These are phyloP conservation scores for Chascanopsetta lugubris DNA, from an alignment of 2,113 vertebrate genomes.

Conservation along the genomic window DNA sequence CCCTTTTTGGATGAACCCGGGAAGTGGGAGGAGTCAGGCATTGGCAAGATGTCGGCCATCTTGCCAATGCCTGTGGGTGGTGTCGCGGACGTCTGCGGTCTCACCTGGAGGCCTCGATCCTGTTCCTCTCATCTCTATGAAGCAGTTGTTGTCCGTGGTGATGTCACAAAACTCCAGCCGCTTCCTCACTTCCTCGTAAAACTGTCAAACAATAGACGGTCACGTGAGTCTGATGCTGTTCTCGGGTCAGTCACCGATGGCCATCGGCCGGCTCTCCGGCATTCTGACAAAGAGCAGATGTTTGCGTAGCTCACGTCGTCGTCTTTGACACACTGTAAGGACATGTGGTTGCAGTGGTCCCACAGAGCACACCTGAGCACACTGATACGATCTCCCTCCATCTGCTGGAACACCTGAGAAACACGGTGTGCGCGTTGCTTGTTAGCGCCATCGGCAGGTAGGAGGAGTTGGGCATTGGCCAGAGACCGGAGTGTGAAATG, in stretches of 20 bases:
- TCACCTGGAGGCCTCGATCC: constrained; percentile 86
- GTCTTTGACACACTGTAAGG: constrained; percentile 90
- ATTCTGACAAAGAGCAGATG: too few relatives aligned
- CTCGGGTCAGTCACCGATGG: too few relatives aligned
- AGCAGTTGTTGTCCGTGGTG: constrained; percentile 84
- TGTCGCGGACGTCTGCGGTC: background rate
- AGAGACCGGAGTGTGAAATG: background rate
- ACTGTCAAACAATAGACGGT: constrained; percentile 72
- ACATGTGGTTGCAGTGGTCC: constrained; percentile 95
- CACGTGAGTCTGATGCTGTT: background rate
- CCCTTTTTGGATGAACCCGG: too few relatives aligned
- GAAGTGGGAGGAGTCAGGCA: too few relatives aligned
- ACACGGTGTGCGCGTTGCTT: too few relatives aligned
- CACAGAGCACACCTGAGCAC: constrained; percentile 89
- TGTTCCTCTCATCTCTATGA: constrained; percentile 87
- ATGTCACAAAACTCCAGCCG: constrained; percentile 86
- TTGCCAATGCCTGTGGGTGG: background rate
- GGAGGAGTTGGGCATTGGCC: background rate
- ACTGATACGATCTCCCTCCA: constrained; percentile 89
- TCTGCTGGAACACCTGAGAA: constrained; percentile 90
- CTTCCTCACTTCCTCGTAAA: constrained; percentile 88
- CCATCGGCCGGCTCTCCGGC: too few relatives aligned
- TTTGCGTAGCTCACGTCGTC: constrained; percentile 83
- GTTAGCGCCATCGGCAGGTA: too few relatives aligned
- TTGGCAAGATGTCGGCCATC: too few relatives aligned